phyloP scores from a whole-genome alignment of 2,113 vertebrate species.

The Cacatua alba region DNA sequence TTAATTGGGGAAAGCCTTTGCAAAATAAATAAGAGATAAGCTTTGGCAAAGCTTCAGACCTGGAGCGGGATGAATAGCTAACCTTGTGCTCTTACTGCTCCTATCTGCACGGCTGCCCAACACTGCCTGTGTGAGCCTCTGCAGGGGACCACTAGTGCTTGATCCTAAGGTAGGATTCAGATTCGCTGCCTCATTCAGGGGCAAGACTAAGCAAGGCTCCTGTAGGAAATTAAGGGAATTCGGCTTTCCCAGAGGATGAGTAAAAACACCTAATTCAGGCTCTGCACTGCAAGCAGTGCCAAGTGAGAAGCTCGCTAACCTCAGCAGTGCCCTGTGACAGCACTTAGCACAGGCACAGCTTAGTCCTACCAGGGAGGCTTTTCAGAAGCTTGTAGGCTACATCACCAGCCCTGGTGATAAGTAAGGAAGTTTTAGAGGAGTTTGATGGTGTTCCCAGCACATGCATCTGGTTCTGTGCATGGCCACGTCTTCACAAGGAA shows the following conservation, averaged over 20 bases:
- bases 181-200: background rate
- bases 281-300: background rate
- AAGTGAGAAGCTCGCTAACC: background rate
- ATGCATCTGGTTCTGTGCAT: accelerated
- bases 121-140: background rate
- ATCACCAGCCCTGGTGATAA: background rate
- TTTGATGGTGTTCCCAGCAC: background rate
- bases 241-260: background rate
- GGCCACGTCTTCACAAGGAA: background rate
- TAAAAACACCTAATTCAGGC: background rate
- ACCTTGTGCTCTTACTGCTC: background rate
- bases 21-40: conserved; percentile 65
- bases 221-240: background rate
- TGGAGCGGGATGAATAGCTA: background rate
- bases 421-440: background rate
- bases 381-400: background rate
- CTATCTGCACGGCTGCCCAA: accelerated
- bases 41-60: conserved; percentile 42
- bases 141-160: background rate
- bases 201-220: background rate
- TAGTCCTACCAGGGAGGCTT: background rate
- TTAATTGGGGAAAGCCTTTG: conserved; percentile 53
- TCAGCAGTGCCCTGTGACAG: background rate
- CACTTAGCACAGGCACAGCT: accelerated
- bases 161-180: background rate